A percentile compares a stretch with the other conserved stretches of the same genome.
Evolutionary conservation across 2,888 invertebrate species (phyloP).

Genomic region (Lapara coniferarum): DNA sequence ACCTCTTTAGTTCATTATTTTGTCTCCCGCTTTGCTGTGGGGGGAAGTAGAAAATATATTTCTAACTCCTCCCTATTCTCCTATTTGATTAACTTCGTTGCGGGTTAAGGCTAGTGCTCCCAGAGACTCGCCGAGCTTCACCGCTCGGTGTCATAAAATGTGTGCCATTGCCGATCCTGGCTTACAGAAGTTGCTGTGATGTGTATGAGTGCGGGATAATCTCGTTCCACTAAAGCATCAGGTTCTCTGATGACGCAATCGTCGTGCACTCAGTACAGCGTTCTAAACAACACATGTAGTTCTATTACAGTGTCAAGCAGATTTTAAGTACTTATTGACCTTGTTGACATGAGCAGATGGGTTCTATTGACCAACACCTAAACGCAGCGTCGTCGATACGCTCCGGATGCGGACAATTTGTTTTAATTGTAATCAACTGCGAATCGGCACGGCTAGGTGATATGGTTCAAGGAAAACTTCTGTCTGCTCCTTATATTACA

Average conservation of each 20-base stretch:
- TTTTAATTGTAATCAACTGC: constrained; percentile 67
- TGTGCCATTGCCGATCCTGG: too few species aligned
- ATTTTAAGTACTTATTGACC: constrained; percentile 64
- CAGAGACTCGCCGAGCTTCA: too few species aligned
- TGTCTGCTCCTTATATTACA: constrained; percentile 8
- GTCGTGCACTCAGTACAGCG: not conserved
- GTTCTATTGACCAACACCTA: constrained; percentile 75
- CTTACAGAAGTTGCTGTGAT: too few species aligned
- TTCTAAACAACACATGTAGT: constrained; percentile 15
- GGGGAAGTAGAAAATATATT: too few species aligned
- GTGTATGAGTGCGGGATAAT: too few species aligned
- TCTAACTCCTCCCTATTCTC: too few species aligned
- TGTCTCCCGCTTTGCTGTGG: too few species aligned
- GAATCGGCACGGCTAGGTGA: constrained; percentile 21
- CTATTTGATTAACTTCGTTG: too few species aligned
- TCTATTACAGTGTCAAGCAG: constrained; percentile 48
- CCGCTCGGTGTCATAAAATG: too few species aligned
- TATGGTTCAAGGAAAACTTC: constrained; percentile 37
- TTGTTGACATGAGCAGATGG: constrained; percentile 68
- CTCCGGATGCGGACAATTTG: constrained; percentile 79
- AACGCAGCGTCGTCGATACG: constrained; percentile 64
- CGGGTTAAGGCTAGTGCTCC: too few species aligned
- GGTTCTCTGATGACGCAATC: constrained; percentile 1
- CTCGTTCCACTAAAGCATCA: not conserved
- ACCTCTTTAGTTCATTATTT: too few species aligned